Evolutionary conservation across 2,113 vertebrate species (phyloP).

Genomic region (Colaptes auratus): DNA sequence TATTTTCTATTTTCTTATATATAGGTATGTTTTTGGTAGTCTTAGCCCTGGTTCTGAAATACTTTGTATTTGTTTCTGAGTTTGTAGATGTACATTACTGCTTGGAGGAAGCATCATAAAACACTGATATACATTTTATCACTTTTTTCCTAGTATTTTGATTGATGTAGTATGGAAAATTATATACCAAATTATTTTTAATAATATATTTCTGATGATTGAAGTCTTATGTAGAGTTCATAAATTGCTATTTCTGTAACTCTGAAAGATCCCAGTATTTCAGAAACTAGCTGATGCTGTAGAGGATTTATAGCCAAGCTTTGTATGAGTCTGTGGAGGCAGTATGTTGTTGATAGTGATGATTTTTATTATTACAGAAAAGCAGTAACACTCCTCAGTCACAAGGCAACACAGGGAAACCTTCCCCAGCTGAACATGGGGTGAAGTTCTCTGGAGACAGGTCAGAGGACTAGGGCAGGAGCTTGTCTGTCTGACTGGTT

Average conservation of each 20-base stretch:
- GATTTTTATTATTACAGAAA: not conserved
- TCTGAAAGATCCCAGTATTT: not conserved
- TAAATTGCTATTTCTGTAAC: not conserved
- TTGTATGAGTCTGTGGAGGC: not conserved
- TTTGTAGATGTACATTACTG: not conserved
- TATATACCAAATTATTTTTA: not conserved
- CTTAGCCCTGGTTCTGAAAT: not conserved
- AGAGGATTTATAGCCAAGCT: not conserved
- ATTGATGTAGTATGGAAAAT: not conserved
- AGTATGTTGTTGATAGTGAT: not conserved
- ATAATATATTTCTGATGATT: not conserved
- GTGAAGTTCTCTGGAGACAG: not conserved
- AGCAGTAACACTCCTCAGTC: not conserved
- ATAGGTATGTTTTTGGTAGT: not conserved
- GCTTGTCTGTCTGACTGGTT: fast-evolving
- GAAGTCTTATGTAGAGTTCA: not conserved
- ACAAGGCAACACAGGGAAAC: not conserved
- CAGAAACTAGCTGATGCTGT: not conserved
- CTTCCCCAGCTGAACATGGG: fast-evolving
- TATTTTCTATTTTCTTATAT: too few species aligned
- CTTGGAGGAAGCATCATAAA: not conserved
- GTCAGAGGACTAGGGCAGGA: not conserved
- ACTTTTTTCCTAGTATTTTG: not conserved
- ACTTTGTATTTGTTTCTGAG: not conserved
- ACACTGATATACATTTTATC: not conserved